Evolutionary conservation across 2,888 invertebrate species (phyloP).

Genomic region (Ashinkailepas kermadecensis): DNA sequence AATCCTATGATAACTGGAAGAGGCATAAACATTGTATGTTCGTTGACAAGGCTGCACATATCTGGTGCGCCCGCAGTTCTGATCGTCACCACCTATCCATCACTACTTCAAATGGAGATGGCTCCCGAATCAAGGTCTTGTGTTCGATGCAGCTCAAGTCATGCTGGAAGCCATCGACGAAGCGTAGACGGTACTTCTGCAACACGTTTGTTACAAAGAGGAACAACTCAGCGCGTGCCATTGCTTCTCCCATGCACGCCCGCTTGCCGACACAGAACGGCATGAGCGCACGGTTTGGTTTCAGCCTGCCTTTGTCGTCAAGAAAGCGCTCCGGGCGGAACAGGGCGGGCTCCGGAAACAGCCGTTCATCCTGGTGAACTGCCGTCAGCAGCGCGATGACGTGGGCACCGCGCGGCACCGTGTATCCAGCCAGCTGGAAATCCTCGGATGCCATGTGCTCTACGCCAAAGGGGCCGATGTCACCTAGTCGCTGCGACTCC

Average conservation of each 20-base stretch:
- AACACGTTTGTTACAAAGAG: constrained; percentile 20
- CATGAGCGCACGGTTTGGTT: constrained; percentile 24
- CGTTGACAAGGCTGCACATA: too few species aligned
- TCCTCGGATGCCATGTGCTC: constrained; percentile 22
- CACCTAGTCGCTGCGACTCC: constrained; percentile 21
- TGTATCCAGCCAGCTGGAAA: constrained; percentile 24
- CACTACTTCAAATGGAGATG: neutral
- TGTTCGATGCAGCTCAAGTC: neutral
- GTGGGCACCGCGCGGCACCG: constrained; percentile 26
- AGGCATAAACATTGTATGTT: too few species aligned
- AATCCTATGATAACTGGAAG: too few species aligned
- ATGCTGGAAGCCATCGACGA: constrained; percentile 14
- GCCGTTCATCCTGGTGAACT: constrained; percentile 24
- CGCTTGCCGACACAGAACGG: constrained; percentile 25
- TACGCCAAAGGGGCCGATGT: constrained; percentile 25
- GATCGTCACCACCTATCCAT: too few species aligned
- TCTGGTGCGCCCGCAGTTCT: too few species aligned
- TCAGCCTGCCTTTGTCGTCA: neutral
- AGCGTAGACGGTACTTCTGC: constrained; percentile 15
- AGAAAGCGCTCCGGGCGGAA: constrained; percentile 26
- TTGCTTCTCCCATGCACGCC: constrained; percentile 23
- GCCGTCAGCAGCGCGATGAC: constrained; percentile 25
- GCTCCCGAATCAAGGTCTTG: neutral
- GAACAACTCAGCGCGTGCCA: constrained; percentile 26
- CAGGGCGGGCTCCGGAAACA: constrained; percentile 25